Evolutionary conservation across 2,797 vertebrate genomes (phyloP).

Genomic region (Cuculus canorus): DNA sequence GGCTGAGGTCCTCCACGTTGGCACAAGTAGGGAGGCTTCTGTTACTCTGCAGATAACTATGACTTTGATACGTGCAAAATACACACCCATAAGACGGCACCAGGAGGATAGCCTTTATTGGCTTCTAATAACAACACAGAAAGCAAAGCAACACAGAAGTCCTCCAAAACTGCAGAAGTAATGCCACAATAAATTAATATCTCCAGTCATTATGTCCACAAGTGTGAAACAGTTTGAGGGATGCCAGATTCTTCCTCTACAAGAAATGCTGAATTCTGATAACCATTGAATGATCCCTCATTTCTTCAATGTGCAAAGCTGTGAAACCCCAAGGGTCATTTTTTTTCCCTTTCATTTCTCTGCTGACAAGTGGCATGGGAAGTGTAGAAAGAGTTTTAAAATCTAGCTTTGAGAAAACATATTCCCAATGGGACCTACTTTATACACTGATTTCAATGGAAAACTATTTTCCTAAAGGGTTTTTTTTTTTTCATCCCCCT

Average conservation of each 20-base stretch:
- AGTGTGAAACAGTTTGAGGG: constrained; percentile 35
- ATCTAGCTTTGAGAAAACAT: constrained; percentile 63
- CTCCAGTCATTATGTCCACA: constrained; percentile 8
- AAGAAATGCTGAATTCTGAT: constrained; percentile 62
- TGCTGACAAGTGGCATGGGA: constrained; percentile 66
- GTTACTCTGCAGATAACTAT: neutral
- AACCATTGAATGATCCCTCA: constrained; percentile 53
- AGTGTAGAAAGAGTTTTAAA: constrained; percentile 69
- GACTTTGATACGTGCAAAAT: neutral
- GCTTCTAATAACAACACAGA: neutral
- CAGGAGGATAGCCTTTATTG: neutral
- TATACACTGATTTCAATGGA: constrained; percentile 47
- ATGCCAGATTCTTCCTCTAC: constrained; percentile 30
- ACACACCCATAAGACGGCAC: neutral
- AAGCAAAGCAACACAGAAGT: neutral
- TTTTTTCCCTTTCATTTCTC: constrained; percentile 67
- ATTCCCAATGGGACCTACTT: constrained; percentile 36
- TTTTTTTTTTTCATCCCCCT: constrained; percentile 35
- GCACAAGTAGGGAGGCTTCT: neutral
- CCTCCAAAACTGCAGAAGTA: neutral
- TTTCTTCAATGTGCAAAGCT: constrained; percentile 71
- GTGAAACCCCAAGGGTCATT: constrained; percentile 67
- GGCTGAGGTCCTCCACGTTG: neutral
- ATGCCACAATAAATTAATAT: neutral
- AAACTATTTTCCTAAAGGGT: constrained; percentile 47